Evolutionary conservation across 2,113 vertebrate genomes (phyloP).

Genomic region (rabbit (Oryctolagus cuniculus)): mOryCun1.1 NC_091433.1:142172001-142172500

Average conservation of each 20-base stretch:
- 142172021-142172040: not conserved
- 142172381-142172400: too few species aligned
- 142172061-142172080: not conserved
- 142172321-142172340: conserved; percentile 20
- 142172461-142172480: too few species aligned
- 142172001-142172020: not conserved
- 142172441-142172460: too few species aligned
- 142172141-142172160: conserved; percentile 56
- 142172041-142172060: not conserved
- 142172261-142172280: not conserved
- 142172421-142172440: too few species aligned
- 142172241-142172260: not conserved
- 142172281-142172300: not conserved
- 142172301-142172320: conserved; percentile 27
- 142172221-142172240: not conserved
- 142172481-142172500: too few species aligned
- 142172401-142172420: too few species aligned
- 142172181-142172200: conserved; percentile 62
- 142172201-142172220: not conserved
- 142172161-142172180: conserved; percentile 62
- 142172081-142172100: not conserved
- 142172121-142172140: conserved; percentile 28
- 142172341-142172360: not conserved
- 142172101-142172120: not conserved
- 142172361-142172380: not conserved